These are phyloP conservation scores for Salvelinus alpinus DNA, from an alignment of 2,113 vertebrate species.

Conservation along the genomic window DNA sequence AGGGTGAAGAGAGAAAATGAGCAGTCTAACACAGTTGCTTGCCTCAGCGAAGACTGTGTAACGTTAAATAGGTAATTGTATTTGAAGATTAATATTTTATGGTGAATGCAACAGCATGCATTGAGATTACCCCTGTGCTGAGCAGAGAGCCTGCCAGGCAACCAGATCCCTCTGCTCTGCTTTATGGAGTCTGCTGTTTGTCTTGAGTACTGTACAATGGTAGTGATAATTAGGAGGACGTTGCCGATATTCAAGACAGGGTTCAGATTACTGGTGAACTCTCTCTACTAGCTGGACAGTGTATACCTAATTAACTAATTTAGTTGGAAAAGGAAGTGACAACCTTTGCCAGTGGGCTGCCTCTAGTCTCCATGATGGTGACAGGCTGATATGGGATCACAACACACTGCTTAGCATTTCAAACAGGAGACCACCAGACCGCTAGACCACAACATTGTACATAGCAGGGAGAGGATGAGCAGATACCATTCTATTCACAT, in stretches of 20 bases:
- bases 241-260: not conserved
- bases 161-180: not conserved
- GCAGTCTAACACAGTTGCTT: not conserved
- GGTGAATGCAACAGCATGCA: constrained; percentile 29
- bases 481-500: not conserved
- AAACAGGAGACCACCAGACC: constrained; percentile 28
- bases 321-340: not conserved
- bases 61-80: constrained; percentile 55
- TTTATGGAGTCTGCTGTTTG: not conserved
- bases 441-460: not conserved
- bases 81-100: constrained; percentile 63
- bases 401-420: constrained; percentile 56
- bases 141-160: constrained; percentile 20
- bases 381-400: constrained; percentile 30
- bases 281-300: not conserved
- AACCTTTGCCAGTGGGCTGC: constrained; percentile 53
- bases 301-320: constrained; percentile 46
- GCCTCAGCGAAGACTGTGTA: constrained; percentile 25
- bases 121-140: constrained; percentile 47
- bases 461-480: not conserved
- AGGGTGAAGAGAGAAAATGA: no score
- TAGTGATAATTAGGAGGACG: not conserved
- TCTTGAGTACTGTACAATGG: not conserved
- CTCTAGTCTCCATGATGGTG: constrained; percentile 40
- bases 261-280: not conserved